A percentile compares a stretch with the other conserved stretches of the same genome.
Evolutionary conservation across 1,140 invertebrate species (phyloP).

Genomic region (Heliconius eleuchia): DNA sequence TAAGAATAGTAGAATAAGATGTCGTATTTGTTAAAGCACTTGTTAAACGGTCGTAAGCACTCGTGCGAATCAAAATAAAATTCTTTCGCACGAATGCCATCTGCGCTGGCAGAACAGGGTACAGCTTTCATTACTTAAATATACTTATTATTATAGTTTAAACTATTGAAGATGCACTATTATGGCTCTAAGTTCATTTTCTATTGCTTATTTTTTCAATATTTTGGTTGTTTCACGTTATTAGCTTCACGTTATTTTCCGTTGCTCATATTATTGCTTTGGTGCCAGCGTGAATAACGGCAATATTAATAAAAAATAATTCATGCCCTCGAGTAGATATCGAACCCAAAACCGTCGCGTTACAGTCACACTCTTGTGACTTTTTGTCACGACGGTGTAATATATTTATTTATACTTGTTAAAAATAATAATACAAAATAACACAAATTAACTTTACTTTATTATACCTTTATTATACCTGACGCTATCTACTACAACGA

Average conservation of each 20-base stretch:
- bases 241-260: no score
- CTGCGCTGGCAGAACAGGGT: not conserved
- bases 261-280: no score
- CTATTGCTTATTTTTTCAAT: no score
- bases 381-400: no score
- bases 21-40: not conserved
- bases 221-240: no score
- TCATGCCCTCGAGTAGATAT: no score
- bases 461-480: not conserved
- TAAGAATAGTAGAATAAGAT: not conserved
- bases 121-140: not conserved
- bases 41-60: not conserved
- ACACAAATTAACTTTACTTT: not conserved
- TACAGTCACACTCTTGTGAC: no score
- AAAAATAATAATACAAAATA: not conserved
- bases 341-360: no score
- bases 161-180: not conserved
- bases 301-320: no score
- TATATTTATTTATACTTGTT: not conserved
- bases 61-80: slow-evolving; percentile 1
- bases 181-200: no score
- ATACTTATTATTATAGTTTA: not conserved
- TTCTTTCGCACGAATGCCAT: not conserved
- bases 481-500: not conserved
- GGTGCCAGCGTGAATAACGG: no score